These are phyloP conservation scores for Vicugna pacos DNA, from an alignment of 2,113 vertebrate species.

Conservation along the genomic window DNA sequence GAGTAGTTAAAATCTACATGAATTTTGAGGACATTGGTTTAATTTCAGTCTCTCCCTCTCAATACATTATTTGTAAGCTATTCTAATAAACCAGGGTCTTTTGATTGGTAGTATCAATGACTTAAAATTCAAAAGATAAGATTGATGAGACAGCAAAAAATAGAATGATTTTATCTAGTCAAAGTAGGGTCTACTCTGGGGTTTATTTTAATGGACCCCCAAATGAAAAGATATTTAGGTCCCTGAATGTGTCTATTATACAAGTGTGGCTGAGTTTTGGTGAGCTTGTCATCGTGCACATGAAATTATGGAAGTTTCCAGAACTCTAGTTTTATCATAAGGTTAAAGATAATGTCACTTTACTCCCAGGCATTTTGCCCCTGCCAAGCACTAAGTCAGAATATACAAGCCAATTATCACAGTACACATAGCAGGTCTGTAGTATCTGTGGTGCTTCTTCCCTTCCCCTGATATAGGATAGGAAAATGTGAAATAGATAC, in stretches of 20 bases:
- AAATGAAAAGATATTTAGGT: background rate
- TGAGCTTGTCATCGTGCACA: background rate
- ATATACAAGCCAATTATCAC: background rate
- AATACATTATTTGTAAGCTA: slow-evolving; percentile 40
- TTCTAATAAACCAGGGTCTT: slow-evolving; percentile 8
- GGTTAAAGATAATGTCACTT: background rate
- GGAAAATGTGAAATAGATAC: background rate
- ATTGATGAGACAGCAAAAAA: slow-evolving; percentile 1
- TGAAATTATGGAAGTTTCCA: background rate
- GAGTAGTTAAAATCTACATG: slow-evolving; percentile 35
- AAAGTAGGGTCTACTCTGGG: background rate
- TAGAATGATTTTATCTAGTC: background rate
- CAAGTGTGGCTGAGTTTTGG: background rate
- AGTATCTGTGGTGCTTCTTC: background rate
- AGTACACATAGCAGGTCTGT: background rate
- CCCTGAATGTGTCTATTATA: background rate
- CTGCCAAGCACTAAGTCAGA: background rate
- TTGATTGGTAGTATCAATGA: background rate
- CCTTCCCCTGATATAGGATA: background rate
- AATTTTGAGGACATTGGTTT: slow-evolving; percentile 53
- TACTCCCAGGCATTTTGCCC: background rate
- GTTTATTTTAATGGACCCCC: background rate
- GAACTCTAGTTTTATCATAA: background rate
- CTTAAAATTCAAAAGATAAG: background rate
- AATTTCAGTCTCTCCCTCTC: slow-evolving; percentile 12